A percentile compares a stretch with the other conserved stretches of the same genome.
These are phyloP conservation scores for Gracilinanus agilis DNA, from an alignment of 2,113 vertebrate genomes.

Conservation along the genomic window DNA sequence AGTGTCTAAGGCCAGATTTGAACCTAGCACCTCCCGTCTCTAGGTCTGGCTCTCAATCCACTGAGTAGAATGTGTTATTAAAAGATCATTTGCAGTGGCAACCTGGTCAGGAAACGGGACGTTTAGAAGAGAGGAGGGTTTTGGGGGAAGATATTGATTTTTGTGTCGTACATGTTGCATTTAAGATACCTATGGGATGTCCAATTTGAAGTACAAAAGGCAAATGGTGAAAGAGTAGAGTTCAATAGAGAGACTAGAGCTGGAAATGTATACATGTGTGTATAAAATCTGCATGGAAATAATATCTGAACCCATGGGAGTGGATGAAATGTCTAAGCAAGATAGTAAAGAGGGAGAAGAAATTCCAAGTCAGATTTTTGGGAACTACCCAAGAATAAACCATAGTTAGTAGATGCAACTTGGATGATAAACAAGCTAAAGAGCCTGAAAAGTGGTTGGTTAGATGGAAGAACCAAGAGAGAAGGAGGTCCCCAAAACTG, in stretches of 20 bases:
- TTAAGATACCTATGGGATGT: background rate
- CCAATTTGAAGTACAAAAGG: background rate
- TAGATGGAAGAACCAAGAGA: background rate
- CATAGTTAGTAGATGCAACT: background rate
- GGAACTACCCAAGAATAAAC: background rate
- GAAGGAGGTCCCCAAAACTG: background rate
- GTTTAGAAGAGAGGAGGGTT: background rate
- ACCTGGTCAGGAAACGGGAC: background rate
- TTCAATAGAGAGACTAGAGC: background rate
- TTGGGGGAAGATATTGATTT: background rate
- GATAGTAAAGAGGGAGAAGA: background rate
- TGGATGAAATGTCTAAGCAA: background rate
- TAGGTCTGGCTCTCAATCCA: too few species aligned
- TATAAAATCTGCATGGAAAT: background rate
- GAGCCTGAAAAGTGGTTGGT: background rate
- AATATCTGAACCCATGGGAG: background rate
- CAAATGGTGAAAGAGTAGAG: background rate
- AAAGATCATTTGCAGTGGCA: too few species aligned
- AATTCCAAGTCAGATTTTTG: background rate
- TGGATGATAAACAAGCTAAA: background rate
- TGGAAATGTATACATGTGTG: background rate
- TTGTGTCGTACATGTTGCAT: background rate
- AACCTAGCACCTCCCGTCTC: too few species aligned
- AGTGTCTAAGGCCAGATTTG: too few species aligned
- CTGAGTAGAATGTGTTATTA: too few species aligned